Base-by-base conservation (phyloP, 23 tunicate genomes). In the Pegea sp. region DNA sequence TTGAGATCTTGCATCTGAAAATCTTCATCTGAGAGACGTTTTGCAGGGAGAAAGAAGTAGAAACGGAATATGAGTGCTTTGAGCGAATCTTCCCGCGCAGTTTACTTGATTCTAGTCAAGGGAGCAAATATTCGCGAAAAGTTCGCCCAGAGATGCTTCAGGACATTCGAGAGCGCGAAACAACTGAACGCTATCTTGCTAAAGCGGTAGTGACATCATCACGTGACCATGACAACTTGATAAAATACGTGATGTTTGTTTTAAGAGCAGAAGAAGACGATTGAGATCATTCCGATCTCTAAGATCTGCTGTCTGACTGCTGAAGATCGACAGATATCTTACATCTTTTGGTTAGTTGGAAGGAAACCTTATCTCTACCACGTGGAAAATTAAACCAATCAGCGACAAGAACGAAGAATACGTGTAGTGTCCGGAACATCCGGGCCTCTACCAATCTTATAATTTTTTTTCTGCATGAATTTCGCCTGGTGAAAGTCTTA, bases 61-160 rank as follows among this genome's bases (percentile, higher is more conserved):
- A 38, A 38, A 38, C 46, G 16, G 46, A 38, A 16, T 38, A 38
- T 16, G 46, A 38, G 16, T 38, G 46, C 16, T 38, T 38, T 38
- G 46, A 38, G 13, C 46, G 46, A 38, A 16, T 38, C 46, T 38
- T 38, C 46, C 46, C 46, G 46, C 11, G 46, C 11, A 38, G 46
- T 38, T 38, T 38, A 16, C 16, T 38, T 11, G 46, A 38, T 38
- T 11, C 46, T 16, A 38, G 46, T 38, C 46, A 38, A 11, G 46
- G 46, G 11, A 16, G 16, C 46, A 38, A 38, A 16, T 38, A 38
- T 38, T 38, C 46, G 13, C 11, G 46, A 16, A 38, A 38, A 38
- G 46, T 38, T 16, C 11, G 46, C 13, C 16, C 46, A 8, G 46
- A 38, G 16, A 38, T 16, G 11, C 46, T 38, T 8, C 13, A 38